Evolutionary conservation across 2,888 invertebrate genomes (phyloP).

Genomic region (Epinotia demarniana): DNA sequence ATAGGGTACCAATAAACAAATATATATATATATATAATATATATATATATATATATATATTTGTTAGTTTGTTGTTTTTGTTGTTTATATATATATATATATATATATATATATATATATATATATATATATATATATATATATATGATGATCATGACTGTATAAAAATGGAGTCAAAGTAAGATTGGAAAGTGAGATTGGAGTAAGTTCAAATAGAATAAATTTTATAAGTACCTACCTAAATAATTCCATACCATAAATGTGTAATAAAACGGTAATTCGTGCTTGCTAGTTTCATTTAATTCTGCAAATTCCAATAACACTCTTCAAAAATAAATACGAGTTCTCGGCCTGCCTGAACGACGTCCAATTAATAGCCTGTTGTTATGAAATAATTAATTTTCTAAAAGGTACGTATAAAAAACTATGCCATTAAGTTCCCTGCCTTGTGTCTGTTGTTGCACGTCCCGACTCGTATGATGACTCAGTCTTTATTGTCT

Average conservation of each 20-base stretch:
- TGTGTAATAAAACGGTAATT: conserved; percentile 5
- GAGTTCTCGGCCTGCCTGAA: not conserved
- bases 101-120: no score
- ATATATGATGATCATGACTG: no score
- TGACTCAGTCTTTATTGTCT: not conserved
- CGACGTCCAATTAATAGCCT: not conserved
- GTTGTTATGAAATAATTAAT: not conserved
- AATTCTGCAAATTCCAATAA: not conserved
- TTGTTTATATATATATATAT: no score
- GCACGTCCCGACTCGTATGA: not conserved
- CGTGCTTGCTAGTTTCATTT: not conserved
- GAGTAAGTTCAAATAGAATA: no score
- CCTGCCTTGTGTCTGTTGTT: not conserved
- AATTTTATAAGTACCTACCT: no score
- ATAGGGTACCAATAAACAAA: no score
- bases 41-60: no score
- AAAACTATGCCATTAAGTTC: not conserved
- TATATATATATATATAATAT: no score
- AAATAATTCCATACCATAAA: not conserved
- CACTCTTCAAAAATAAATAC: not conserved
- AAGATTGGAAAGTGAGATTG: no score
- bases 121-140: no score
- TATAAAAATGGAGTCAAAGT: no score
- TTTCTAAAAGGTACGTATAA: not conserved
- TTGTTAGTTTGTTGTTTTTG: no score